A percentile compares a stretch with the other conserved stretches of the same genome.
Conservation (phyloP, 2,797 vertebrate species). For the Poecilia gillii region DNA sequence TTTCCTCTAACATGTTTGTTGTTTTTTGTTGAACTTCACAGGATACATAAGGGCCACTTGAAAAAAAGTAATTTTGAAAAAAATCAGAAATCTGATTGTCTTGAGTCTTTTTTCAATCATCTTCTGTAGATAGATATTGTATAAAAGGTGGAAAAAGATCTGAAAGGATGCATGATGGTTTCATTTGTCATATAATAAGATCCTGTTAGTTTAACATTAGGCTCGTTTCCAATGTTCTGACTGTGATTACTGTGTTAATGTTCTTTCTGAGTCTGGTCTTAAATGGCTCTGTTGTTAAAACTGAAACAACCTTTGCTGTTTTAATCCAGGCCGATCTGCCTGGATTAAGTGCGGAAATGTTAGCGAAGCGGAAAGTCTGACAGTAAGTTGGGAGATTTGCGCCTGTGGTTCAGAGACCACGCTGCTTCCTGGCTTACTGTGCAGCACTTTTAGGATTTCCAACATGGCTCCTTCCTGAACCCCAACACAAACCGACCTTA, state of each 20-base stretch:
- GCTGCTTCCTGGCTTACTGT: conserved; percentile 32
- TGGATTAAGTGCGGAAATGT: conserved; percentile 34
- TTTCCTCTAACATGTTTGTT: not conserved
- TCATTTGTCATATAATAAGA: not conserved
- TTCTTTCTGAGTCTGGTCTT: conserved; percentile 76
- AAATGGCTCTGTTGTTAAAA: conserved; percentile 73
- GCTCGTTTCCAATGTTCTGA: conserved; percentile 72
- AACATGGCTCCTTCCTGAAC: not conserved
- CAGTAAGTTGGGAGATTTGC: conserved; percentile 50
- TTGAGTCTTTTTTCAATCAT: too few species aligned
- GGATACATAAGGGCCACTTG: not conserved
- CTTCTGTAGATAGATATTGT: not conserved
- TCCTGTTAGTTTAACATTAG: conserved; percentile 5
- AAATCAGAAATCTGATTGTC: too few species aligned
- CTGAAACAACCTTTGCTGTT: conserved; percentile 64
- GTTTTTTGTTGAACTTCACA: not conserved
- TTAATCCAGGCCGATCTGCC: conserved; percentile 60
- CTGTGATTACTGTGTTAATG: conserved; percentile 81
- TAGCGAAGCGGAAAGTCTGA: conserved; percentile 60
- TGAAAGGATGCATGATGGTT: not conserved
- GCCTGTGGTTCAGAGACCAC: conserved; percentile 27
- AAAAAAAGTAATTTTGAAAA: too few species aligned
- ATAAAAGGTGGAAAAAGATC: not conserved
- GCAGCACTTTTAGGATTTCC: conserved; percentile 25
- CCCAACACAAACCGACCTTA: not conserved